Evolutionary conservation across 2,797 vertebrate genomes (phyloP), one percentile per base, ranked within the genome.

Genomic region (Liparis tanakae): DNA sequence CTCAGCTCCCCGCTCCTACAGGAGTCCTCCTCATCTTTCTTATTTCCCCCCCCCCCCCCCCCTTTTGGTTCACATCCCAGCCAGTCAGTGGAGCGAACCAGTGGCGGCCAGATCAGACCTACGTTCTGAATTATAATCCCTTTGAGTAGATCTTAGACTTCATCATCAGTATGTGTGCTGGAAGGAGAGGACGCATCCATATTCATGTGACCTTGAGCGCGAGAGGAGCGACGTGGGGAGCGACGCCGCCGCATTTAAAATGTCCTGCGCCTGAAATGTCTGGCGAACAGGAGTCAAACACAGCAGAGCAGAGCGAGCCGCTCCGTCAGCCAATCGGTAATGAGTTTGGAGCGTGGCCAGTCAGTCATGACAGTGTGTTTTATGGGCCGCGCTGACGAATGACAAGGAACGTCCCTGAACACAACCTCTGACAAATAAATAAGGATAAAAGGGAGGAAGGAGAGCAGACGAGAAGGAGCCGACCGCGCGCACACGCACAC

Each of bases 131-230:
- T 84, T 88, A 94, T 90, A 89, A 89, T 90, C 88, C 93, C 85
- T 88, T 90, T 84, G 88, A 89, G 86, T 56, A 93, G 91, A 95
- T 91, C 92, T 93, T 81, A 87, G 92, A 94, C 92, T 93, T 91
- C 82, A 88, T 93, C 91, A 91, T 92, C 89, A 91, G 90, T 91
- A 89, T 91, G 86, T 91, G 90, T 46, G 65, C 77, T 82, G 85
- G 86, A 88, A 91, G 93, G 92, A 88, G 85, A 93, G 85, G 84
- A 43, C 62, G 82, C 90, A 93, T 97, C 94, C 95, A 96, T 97
- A 97, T 97, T 96, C 95, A 96, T 94, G 92, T 96, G 97, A 98
- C 96, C 96, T 97, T 97, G 96, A 96, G 88, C 30, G 81, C 83
- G 84, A 83, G 84, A 87, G 85, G 84, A 87, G 88, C 79, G 83